These are phyloP conservation scores for Osmerus eperlanus DNA, from an alignment of 2,113 vertebrate genomes.

Conservation along the genomic window DNA sequence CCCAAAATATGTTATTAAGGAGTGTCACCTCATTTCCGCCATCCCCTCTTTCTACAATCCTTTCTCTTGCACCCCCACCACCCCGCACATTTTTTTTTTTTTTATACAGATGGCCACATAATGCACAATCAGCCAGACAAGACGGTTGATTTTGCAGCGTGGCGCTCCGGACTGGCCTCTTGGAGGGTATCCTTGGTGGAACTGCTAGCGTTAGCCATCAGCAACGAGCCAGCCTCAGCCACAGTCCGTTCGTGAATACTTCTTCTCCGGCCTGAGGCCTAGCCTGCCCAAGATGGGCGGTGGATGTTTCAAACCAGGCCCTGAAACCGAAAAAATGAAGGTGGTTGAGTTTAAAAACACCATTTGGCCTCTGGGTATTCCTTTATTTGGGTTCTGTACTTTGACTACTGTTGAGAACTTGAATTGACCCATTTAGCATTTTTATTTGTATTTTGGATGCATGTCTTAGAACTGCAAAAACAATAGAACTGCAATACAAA, in stretches of 20 bases:
- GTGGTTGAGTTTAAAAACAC: too few species aligned
- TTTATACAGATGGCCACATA: conserved; percentile 71
- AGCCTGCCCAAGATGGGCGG: not conserved
- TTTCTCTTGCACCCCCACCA: conserved; percentile 36
- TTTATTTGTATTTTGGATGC: too few species aligned
- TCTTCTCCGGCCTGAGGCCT: not conserved
- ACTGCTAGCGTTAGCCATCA: conserved; percentile 67
- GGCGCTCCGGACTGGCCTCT: conserved; percentile 56
- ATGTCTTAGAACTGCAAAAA: not conserved
- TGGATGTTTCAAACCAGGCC: not conserved
- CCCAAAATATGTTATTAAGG: conserved; percentile 74
- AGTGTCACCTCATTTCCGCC: conserved; percentile 56
- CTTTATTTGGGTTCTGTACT: too few species aligned
- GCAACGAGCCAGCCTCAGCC: conserved; percentile 56
- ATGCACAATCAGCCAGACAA: conserved; percentile 76
- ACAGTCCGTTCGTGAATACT: conserved; percentile 40
- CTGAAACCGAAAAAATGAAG: not conserved
- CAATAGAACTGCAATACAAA: not conserved
- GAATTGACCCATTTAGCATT: too few species aligned
- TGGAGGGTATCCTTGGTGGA: conserved; percentile 60
- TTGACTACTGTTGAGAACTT: too few species aligned
- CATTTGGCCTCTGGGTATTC: too few species aligned
- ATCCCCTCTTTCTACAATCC: conserved; percentile 50
- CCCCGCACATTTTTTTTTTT: not conserved
- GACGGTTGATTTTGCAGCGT: conserved; percentile 64